phyloP scores from a whole-genome alignment of 1,140 invertebrate species.

The Bilobella aurantiaca region DNA sequence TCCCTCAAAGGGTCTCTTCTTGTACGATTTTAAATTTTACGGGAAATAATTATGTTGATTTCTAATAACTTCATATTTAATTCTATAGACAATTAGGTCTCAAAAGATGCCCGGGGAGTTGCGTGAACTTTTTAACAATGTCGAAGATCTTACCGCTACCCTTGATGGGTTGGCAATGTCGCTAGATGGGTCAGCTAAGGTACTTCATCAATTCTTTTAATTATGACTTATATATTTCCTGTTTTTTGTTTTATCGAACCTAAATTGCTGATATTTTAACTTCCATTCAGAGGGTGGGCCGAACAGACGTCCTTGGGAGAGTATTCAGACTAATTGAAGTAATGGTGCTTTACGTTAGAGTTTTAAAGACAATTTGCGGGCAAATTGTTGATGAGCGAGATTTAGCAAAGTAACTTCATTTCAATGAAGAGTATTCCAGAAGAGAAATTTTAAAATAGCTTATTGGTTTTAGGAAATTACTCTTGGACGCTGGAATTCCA shows the following conservation, averaged over 20 bases:
- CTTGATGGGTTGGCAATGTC: background rate
- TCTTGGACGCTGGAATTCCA: background rate
- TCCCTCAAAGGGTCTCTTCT: too few species aligned
- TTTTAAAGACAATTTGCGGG: background rate
- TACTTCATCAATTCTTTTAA: background rate
- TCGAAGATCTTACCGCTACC: background rate
- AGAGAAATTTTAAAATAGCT: background rate
- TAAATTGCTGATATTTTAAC: background rate
- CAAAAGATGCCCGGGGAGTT: background rate
- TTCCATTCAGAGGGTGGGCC: conserved; percentile 1
- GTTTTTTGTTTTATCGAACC: background rate
- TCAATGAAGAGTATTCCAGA: background rate
- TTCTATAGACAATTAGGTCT: background rate
- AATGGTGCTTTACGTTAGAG: conserved; percentile 8
- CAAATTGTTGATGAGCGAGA: background rate
- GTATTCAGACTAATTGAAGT: conserved; percentile 10
- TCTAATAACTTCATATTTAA: background rate
- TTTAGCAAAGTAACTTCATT: background rate
- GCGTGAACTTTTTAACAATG: background rate
- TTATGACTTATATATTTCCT: too few species aligned
- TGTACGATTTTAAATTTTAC: too few species aligned
- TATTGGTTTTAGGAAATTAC: background rate
- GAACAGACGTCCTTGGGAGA: background rate
- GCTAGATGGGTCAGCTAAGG: background rate
- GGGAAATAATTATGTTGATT: too few species aligned